Evolutionary conservation across 2,797 vertebrate genomes (phyloP).

Genomic region (Karalla daura): DNA sequence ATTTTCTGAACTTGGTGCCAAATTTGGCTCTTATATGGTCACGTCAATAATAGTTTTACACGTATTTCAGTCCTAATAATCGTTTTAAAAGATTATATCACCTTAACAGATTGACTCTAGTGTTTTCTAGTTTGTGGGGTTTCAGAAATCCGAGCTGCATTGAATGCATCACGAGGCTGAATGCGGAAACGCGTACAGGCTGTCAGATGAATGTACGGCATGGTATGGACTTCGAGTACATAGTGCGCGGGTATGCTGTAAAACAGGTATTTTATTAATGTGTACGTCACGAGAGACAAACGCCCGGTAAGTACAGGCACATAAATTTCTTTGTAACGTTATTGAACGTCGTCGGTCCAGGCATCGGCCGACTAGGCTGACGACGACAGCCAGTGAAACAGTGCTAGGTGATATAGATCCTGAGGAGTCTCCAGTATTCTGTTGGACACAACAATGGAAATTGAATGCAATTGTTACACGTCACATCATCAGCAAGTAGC

Average conservation of each 20-base stretch:
- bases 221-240: not conserved
- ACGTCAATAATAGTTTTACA: too few relatives aligned
- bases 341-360: not conserved
- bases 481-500: not conserved
- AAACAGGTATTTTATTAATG: conserved; percentile 28
- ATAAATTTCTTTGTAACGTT: not conserved
- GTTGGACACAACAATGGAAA: not conserved
- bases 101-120: not conserved
- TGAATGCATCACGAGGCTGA: conserved; percentile 43
- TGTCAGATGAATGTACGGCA: not conserved
- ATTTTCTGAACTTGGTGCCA: too few relatives aligned
- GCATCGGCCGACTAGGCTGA: not conserved
- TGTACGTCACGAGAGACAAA: not conserved
- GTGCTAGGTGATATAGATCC: not conserved
- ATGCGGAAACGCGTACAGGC: conserved; percentile 40
- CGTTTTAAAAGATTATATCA: too few relatives aligned
- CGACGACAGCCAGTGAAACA: not conserved
- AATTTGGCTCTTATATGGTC: too few relatives aligned
- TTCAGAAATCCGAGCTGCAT: not conserved
- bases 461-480: not conserved
- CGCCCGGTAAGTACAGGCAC: conserved; percentile 11
- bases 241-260: conserved; percentile 2
- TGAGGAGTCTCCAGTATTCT: not conserved
- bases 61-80: too few relatives aligned
- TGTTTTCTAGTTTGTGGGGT: not conserved